These are phyloP conservation scores for Tenthredo notha DNA, from an alignment of 2,888 invertebrate genomes.

Conservation along the genomic window DNA sequence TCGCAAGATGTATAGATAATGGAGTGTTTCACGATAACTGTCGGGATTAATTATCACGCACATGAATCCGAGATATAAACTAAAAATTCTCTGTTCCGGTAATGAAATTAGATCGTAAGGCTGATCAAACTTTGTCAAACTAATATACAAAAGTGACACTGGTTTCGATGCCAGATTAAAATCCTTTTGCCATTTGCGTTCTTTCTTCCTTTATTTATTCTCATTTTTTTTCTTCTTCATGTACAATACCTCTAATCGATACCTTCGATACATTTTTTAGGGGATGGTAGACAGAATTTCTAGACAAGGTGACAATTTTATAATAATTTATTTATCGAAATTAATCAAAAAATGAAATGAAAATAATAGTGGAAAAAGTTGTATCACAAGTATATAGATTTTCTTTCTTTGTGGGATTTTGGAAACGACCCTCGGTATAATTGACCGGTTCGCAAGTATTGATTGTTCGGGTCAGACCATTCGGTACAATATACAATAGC, in stretches of 20 bases:
- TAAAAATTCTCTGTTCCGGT: neutral
- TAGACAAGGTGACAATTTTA: neutral
- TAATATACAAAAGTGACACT: conserved; percentile 22
- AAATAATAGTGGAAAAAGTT: neutral
- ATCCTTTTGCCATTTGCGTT: neutral
- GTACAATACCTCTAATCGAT: neutral
- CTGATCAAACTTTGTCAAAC: conserved; percentile 4
- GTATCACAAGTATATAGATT: neutral
- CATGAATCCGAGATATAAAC: neutral
- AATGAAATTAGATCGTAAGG: conserved; percentile 36
- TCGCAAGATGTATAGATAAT: conserved; percentile 8
- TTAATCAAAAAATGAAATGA: neutral
- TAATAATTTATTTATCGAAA: neutral
- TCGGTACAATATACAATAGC: conserved; percentile 25
- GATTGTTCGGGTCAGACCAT: conserved; percentile 15
- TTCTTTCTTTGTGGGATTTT: neutral
- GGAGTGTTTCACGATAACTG: conserved; percentile 36
- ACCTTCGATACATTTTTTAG: neutral
- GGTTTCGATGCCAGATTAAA: neutral
- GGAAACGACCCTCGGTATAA: neutral
- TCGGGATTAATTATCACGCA: conserved; percentile 29
- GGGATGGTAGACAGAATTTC: neutral
- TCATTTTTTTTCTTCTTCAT: neutral
- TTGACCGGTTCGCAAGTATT: conserved; percentile 22
- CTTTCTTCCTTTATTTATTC: neutral